Evolutionary conservation across 2,113 vertebrate genomes (phyloP).

Genomic region (Nansenia antarctica): DNA sequence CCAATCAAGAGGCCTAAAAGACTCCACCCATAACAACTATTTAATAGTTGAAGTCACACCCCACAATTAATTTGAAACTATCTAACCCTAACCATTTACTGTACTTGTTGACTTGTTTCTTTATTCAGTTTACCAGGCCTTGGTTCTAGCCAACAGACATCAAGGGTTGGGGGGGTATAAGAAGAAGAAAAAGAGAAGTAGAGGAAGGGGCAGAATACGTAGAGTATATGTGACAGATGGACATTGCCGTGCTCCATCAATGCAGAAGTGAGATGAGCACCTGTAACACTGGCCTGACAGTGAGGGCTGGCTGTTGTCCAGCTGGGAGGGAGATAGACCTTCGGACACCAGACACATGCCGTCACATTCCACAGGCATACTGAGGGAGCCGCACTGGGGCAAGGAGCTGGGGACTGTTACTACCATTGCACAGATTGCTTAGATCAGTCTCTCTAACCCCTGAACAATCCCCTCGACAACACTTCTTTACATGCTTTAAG

Average conservation of each 20-base stretch:
- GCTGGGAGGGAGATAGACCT: constrained; percentile 59
- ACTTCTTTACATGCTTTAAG: neutral
- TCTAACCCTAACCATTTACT: constrained; percentile 37
- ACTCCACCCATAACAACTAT: constrained; percentile 36
- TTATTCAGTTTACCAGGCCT: constrained; percentile 10
- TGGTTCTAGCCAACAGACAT: constrained; percentile 12
- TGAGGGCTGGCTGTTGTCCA: constrained; percentile 62
- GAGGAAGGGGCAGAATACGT: neutral
- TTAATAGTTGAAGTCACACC: constrained; percentile 33
- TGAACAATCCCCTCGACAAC: neutral
- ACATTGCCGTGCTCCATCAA: constrained; percentile 65
- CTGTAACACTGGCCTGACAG: constrained; percentile 59
- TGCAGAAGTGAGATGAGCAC: constrained; percentile 62
- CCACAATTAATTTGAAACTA: constrained; percentile 42
- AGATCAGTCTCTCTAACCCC: neutral
- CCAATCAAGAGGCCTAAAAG: constrained; percentile 35
- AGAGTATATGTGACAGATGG: constrained; percentile 66
- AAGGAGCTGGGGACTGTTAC: constrained; percentile 31
- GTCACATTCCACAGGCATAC: constrained; percentile 47
- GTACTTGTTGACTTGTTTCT: constrained; percentile 5
- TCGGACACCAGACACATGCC: constrained; percentile 54
- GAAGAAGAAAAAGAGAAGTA: constrained; percentile 11
- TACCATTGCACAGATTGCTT: constrained; percentile 25
- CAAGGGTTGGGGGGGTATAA: constrained; percentile 6
- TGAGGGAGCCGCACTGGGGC: constrained; percentile 25